phyloP scores from a whole-genome alignment of 2,113 vertebrate species.

The Salvelinus sp. region DNA sequence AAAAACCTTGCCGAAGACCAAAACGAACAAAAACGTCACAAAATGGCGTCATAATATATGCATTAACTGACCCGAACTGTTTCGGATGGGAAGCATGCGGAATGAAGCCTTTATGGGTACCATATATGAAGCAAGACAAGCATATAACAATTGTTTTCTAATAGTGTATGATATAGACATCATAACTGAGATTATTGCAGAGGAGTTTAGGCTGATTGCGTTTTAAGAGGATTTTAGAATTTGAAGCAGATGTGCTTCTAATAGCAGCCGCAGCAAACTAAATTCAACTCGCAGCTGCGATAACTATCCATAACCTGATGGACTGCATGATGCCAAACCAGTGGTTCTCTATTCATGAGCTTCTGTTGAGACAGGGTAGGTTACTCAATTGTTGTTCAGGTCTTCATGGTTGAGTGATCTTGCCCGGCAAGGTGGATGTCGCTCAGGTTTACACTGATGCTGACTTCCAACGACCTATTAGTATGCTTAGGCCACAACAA shows the following conservation, averaged over 20 bases:
- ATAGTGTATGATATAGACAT: neutral
- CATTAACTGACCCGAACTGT: too few species aligned
- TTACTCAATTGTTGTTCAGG: constrained; percentile 48
- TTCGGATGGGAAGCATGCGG: neutral
- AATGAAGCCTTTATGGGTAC: neutral
- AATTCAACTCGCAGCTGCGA: too few species aligned
- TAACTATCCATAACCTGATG: neutral
- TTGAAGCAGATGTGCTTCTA: too few species aligned
- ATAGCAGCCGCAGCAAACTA: too few species aligned
- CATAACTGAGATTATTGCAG: neutral
- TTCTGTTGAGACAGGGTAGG: neutral
- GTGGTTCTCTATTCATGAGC: neutral
- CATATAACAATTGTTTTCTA: too few species aligned
- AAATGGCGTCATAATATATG: too few species aligned
- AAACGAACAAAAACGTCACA: too few species aligned
- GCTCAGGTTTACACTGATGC: constrained; percentile 66
- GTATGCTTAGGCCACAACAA: constrained; percentile 76
- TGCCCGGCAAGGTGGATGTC: constrained; percentile 60
- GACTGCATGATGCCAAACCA: neutral
- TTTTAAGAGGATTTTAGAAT: too few species aligned
- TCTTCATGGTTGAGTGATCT: constrained; percentile 63
- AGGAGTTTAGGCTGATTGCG: neutral
- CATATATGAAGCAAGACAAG: too few species aligned
- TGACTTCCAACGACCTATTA: constrained; percentile 69
- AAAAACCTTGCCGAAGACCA: too few species aligned